Evolutionary conservation across 2,797 vertebrate genomes (phyloP).

Genomic region (Glyptemys insculpta): DNA sequence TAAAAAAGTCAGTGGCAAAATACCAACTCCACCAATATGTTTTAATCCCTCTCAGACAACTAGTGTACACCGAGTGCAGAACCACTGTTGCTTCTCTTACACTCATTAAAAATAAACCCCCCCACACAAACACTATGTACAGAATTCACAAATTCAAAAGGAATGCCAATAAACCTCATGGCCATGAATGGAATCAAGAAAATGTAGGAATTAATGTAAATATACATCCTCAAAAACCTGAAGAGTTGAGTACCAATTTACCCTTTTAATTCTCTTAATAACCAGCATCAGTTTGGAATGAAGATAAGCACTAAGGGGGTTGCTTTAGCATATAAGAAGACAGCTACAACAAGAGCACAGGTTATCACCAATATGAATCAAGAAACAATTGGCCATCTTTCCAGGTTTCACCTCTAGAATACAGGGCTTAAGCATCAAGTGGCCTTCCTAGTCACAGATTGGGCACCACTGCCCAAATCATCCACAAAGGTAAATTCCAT

Average conservation of each 20-base stretch:
- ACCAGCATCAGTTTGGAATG: rapidly evolving
- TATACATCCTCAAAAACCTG: neutral
- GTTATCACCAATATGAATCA: neutral
- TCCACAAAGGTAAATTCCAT: neutral
- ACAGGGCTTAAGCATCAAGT: neutral
- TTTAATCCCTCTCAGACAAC: neutral
- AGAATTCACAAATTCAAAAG: neutral
- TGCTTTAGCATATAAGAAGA: neutral
- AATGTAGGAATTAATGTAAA: neutral
- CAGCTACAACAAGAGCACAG: neutral
- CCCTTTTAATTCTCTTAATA: neutral
- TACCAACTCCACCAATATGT: neutral
- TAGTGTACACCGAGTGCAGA: neutral
- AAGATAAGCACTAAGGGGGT: neutral
- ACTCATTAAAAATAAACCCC: neutral
- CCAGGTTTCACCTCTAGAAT: neutral
- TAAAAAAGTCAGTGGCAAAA: conserved; percentile 5
- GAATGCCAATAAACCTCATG: rapidly evolving
- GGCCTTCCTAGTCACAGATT: neutral
- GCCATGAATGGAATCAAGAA: neutral
- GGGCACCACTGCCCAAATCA: neutral
- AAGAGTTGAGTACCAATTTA: neutral
- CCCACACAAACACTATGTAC: neutral
- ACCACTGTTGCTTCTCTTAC: neutral
- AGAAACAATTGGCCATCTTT: neutral